A percentile compares a stretch with the other conserved stretches of the same genome.
These are phyloP conservation scores for Gymnodraco acuticeps DNA, from an alignment of 2,797 vertebrate species.

Conservation along the genomic window DNA sequence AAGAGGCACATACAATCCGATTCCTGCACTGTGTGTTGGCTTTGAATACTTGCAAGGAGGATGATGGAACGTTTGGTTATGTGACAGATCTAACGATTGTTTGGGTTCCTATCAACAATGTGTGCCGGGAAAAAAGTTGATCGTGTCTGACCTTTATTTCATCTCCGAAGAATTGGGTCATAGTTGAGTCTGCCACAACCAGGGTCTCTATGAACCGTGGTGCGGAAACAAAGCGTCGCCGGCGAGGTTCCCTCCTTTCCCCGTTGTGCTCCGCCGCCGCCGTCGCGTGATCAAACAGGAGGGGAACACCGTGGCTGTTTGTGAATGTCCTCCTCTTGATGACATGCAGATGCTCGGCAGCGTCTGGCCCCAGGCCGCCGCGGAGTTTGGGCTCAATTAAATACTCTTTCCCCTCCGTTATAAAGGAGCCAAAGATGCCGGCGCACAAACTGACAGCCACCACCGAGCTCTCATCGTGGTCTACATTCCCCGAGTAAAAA, in stretches of 20 bases:
- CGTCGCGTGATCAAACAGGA: slow-evolving; percentile 54
- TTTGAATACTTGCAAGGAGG: background rate
- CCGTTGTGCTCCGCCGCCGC: slow-evolving; percentile 37
- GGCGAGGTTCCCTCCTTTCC: slow-evolving; percentile 65
- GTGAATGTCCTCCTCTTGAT: slow-evolving; percentile 80
- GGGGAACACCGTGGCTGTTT: slow-evolving; percentile 22
- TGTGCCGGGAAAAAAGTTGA: slow-evolving; percentile 45
- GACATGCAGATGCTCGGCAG: slow-evolving; percentile 83
- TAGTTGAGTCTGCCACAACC: slow-evolving; percentile 92
- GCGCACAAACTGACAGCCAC: slow-evolving; percentile 92
- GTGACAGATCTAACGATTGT: slow-evolving; percentile 24
- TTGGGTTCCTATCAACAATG: slow-evolving; percentile 27
- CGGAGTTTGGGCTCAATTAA: slow-evolving; percentile 86
- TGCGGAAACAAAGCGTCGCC: slow-evolving; percentile 90
- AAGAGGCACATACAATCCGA: slow-evolving; percentile 39
- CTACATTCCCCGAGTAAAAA: slow-evolving; percentile 91
- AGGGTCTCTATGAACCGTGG: slow-evolving; percentile 95
- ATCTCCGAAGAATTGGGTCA: slow-evolving; percentile 92
- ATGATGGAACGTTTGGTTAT: slow-evolving; percentile 21
- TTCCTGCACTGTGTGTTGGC: background rate
- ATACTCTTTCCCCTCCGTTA: slow-evolving; percentile 88
- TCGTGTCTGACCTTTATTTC: slow-evolving; percentile 90
- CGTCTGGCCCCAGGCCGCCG: slow-evolving; percentile 45
- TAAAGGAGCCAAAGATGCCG: slow-evolving; percentile 90
- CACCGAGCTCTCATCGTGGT: slow-evolving; percentile 83